Conservation (phyloP, 2,888 invertebrate genomes). For the Kuschelorhynchus macadamiae region DNA sequence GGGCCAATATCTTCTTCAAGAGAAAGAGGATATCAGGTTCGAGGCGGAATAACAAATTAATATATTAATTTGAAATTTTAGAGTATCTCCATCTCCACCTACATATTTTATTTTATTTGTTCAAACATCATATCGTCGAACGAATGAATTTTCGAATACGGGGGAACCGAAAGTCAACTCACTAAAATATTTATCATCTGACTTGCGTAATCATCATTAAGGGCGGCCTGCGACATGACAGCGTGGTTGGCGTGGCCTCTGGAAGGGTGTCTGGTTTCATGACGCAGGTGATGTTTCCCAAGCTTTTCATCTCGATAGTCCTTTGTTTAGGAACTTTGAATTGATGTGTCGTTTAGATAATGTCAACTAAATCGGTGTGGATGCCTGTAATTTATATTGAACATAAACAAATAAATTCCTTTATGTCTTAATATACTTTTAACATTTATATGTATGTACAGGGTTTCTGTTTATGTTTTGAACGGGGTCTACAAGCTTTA, state of each 20-base stretch:
- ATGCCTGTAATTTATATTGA: no score
- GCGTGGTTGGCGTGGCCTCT: slow-evolving; percentile 26
- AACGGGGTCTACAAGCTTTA: no score
- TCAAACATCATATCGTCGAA: slow-evolving; percentile 5
- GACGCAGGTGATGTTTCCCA: slow-evolving; percentile 44
- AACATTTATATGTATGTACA: no score
- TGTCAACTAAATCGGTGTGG: not conserved
- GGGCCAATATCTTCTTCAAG: no score
- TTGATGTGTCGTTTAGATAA: slow-evolving; percentile 7
- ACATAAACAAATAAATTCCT: no score
- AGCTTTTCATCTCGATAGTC: slow-evolving; percentile 23
- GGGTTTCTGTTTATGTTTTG: no score
- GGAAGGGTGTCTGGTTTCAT: slow-evolving; percentile 42
- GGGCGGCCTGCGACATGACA: slow-evolving; percentile 43
- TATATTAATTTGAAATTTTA: no score
- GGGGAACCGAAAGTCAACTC: slow-evolving; percentile 44
- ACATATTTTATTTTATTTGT: slow-evolving; percentile 21
- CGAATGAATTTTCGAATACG: not conserved
- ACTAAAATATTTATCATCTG: slow-evolving; percentile 48
- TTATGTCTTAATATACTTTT: no score
- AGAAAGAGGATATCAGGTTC: no score
- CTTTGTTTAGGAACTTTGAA: slow-evolving; percentile 21
- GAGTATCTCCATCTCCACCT: no score
- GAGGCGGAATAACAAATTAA: no score
- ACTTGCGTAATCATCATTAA: slow-evolving; percentile 49